phyloP scores from a whole-genome alignment of 1,140 invertebrate genomes.

The Drosophila albomicans region DNA sequence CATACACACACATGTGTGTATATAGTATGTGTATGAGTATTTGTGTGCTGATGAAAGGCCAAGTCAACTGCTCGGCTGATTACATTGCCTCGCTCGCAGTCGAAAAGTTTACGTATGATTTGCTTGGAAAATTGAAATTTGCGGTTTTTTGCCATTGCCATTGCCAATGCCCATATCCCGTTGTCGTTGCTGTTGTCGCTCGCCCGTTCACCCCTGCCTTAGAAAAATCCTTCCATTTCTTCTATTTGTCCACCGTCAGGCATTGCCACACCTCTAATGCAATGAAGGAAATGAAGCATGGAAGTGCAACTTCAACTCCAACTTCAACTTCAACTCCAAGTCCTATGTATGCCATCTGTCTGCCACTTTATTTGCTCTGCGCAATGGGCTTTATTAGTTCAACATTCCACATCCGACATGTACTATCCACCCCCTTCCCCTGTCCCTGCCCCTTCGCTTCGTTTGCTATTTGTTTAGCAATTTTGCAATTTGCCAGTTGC shows the following conservation, averaged over 20 bases:
- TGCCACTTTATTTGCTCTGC: constrained; percentile 36
- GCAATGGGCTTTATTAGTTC: constrained; percentile 50
- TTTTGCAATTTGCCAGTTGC: constrained; percentile 43
- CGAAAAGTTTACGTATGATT: constrained; percentile 77
- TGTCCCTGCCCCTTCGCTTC: not conserved
- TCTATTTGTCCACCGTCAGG: no score
- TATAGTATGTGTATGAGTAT: constrained; percentile 2
- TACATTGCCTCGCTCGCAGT: constrained; percentile 45
- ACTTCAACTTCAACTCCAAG: not conserved
- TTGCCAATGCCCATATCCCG: constrained; percentile 22
- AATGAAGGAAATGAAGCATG: not conserved
- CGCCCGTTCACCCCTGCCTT: not conserved
- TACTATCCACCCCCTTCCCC: not conserved
- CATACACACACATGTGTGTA: not conserved
- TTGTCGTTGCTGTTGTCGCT: no score
- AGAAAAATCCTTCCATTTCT: not conserved
- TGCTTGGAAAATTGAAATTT: constrained; percentile 77
- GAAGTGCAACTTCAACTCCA: not conserved
- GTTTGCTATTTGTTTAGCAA: constrained; percentile 12
- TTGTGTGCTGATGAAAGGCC: constrained; percentile 71
- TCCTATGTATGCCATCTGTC: constrained; percentile 13
- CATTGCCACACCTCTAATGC: not conserved
- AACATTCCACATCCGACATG: constrained; percentile 41
- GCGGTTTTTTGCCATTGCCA: constrained; percentile 24
- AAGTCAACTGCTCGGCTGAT: constrained; percentile 75